Evolutionary conservation across 2,888 invertebrate genomes (phyloP).

Genomic region (Alitta virens): DNA sequence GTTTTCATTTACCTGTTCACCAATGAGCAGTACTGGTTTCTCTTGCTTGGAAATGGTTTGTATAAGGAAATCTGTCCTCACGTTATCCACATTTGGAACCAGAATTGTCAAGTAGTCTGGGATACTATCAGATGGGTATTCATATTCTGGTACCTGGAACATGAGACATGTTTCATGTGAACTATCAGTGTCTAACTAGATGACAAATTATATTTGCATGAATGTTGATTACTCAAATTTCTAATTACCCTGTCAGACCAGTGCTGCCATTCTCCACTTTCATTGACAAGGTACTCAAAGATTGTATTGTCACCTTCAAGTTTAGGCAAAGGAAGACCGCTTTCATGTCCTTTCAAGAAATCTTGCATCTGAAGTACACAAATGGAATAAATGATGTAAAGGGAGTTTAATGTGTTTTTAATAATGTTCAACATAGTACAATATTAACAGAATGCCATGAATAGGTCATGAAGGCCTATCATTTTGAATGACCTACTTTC

Average conservation of each 20-base stretch:
- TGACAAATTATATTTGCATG: too few relatives aligned
- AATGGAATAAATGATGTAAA: background rate
- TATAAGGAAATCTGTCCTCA: constrained; percentile 55
- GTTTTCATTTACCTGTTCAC: constrained; percentile 51
- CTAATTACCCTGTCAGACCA: constrained; percentile 76
- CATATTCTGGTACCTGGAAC: constrained; percentile 35
- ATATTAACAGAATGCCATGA: background rate
- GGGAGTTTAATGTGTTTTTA: background rate
- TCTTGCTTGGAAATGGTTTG: constrained; percentile 54
- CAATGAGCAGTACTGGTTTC: constrained; percentile 57
- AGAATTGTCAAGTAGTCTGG: constrained; percentile 56
- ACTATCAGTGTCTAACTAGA: too few relatives aligned
- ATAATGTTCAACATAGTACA: background rate
- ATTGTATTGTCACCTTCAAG: constrained; percentile 53
- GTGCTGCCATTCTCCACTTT: constrained; percentile 71
- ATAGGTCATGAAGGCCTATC: background rate
- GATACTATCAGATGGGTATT: constrained; percentile 47
- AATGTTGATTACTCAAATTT: too few relatives aligned
- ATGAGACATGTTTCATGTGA: too few relatives aligned
- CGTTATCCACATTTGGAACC: constrained; percentile 57
- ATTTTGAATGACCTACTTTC: constrained; percentile 62
- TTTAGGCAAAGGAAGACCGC: constrained; percentile 44
- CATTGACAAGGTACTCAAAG: constrained; percentile 53
- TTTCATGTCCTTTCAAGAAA: constrained; percentile 35
- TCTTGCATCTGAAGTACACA: constrained; percentile 52